Evolutionary conservation across 2,113 vertebrate species (phyloP).

Genomic region (Regulus satrapa): DNA sequence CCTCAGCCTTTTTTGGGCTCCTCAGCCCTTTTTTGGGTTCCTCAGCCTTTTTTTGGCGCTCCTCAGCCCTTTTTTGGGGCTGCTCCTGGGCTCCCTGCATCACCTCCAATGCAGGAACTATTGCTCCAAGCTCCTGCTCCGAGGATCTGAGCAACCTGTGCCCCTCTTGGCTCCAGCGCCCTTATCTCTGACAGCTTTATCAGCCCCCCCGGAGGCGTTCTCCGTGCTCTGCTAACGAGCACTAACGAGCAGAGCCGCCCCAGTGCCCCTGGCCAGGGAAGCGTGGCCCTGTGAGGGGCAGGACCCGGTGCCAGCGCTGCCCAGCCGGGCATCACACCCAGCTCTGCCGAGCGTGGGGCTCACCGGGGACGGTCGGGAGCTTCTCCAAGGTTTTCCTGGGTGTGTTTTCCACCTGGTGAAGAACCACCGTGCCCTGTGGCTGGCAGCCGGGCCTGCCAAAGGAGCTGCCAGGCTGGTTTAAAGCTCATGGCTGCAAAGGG

Average conservation of each 20-base stretch:
- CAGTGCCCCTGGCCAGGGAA: accelerated
- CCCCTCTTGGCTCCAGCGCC: not conserved
- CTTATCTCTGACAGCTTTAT: not conserved
- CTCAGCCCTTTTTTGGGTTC: not conserved
- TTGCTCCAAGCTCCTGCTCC: no score
- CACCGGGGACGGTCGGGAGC: accelerated
- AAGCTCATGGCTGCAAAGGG: not conserved
- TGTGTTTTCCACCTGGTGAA: not conserved
- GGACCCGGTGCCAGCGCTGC: not conserved
- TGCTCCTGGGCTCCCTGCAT: not conserved
- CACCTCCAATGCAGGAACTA: no score
- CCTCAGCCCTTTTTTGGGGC: not conserved
- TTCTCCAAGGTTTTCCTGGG: not conserved
- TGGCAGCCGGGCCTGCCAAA: not conserved
- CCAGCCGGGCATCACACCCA: not conserved
- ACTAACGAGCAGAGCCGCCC: not conserved
- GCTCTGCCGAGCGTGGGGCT: not conserved
- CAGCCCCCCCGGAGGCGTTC: not conserved
- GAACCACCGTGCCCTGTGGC: accelerated
- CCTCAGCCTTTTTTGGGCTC: not conserved
- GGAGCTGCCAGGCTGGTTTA: not conserved
- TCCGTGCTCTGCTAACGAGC: not conserved
- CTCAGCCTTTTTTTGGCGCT: no score
- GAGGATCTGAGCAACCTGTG: not conserved
- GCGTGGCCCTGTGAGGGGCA: not conserved